Conservation (phyloP, 1,140 invertebrate genomes). For the Conus betulinus region DNA sequence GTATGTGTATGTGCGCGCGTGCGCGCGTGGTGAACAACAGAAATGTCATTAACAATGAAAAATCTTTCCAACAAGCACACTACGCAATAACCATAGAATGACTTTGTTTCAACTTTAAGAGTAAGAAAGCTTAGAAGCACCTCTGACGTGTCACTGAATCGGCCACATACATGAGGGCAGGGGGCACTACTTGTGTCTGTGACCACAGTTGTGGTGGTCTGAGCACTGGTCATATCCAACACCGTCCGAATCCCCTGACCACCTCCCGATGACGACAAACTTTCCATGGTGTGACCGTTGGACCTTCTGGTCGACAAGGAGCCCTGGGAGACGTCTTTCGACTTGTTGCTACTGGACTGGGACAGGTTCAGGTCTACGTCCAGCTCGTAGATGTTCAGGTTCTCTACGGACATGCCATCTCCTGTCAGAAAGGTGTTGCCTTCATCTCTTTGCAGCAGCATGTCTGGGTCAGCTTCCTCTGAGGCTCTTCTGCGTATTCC, state of each 20-base stretch:
- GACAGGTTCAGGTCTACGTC: not conserved
- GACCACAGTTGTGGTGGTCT: not conserved
- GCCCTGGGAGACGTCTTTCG: not conserved
- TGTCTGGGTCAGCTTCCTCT: not conserved
- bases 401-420: constrained; percentile 23
- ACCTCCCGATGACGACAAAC: not conserved
- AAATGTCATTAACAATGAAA: too few relatives aligned
- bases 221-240: constrained; percentile 17
- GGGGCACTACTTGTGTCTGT: constrained; percentile 9
- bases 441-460: not conserved
- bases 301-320: not conserved
- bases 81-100: too few relatives aligned
- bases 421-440: constrained; percentile 33
- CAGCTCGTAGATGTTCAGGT: too few relatives aligned
- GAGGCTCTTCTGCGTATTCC: not conserved
- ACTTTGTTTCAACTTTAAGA: too few relatives aligned
- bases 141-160: constrained; percentile 31
- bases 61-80: too few relatives aligned
- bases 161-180: not conserved
- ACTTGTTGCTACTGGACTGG: not conserved
- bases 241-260: not conserved
- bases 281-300: not conserved
- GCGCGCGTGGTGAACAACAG: not conserved
- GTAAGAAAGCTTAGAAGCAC: not conserved
- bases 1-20: not conserved